These are phyloP conservation scores for Maniola jurtina DNA, from an alignment of 1,140 invertebrate species.

Conservation along the genomic window DNA sequence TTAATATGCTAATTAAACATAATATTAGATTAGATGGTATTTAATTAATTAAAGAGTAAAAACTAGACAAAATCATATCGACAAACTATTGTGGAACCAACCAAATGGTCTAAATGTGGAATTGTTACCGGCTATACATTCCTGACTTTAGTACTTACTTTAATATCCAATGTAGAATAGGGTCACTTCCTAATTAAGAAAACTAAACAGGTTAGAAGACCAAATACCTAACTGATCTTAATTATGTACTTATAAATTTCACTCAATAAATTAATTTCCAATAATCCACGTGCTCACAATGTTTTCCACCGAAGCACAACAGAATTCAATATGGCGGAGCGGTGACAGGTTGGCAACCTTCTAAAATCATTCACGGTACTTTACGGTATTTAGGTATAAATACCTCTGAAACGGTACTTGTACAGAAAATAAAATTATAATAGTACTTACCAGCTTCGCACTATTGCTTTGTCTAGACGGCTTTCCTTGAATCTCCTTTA, in stretches of 20 bases:
- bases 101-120: conserved; percentile 56
- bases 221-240: conserved; percentile 46
- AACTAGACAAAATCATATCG: conserved; percentile 6
- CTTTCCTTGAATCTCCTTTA: too few relatives aligned
- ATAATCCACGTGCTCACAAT: conserved; percentile 79
- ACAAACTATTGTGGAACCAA: conserved; percentile 37
- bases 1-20: neutral
- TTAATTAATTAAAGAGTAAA: neutral
- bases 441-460: too few relatives aligned
- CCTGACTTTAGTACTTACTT: conserved; percentile 52
- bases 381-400: too few relatives aligned
- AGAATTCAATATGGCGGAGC: conserved; percentile 79
- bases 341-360: conserved; percentile 58
- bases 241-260: conserved; percentile 65
- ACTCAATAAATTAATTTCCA: conserved; percentile 60
- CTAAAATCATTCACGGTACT: conserved; percentile 12
- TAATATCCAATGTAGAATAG: conserved; percentile 43
- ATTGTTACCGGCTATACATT: conserved; percentile 50
- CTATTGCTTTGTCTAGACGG: too few relatives aligned
- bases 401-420: too few relatives aligned
- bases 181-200: conserved; percentile 44
- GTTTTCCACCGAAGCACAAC: conserved; percentile 77
- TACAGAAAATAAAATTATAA: too few relatives aligned
- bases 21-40: neutral
- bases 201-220: conserved; percentile 43